Conservation (phyloP, 2,113 vertebrate genomes). For the Cepphus grylle region DNA sequence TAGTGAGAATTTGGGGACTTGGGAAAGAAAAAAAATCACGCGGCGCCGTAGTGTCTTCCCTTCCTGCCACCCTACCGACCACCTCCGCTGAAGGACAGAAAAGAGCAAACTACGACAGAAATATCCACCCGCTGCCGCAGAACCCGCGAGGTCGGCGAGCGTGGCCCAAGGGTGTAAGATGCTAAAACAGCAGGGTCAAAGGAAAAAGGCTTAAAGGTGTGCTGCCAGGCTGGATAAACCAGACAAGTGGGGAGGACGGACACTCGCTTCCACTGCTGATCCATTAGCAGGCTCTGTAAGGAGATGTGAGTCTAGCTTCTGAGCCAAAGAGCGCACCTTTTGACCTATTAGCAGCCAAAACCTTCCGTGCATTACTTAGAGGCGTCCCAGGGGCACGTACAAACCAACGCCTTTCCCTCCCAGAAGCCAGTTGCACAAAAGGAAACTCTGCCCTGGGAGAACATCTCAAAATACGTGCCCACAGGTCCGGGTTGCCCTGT, state of each 20-base stretch:
- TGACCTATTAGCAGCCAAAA: neutral
- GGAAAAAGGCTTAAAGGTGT: neutral
- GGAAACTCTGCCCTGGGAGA: neutral
- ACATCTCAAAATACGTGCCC: neutral
- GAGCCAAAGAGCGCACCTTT: neutral
- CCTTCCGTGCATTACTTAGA: neutral
- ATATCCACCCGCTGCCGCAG: neutral
- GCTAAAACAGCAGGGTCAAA: neutral
- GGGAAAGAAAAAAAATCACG: rapidly evolving
- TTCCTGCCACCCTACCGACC: neutral
- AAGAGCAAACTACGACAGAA: neutral
- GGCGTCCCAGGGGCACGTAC: neutral
- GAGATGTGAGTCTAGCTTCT: neutral
- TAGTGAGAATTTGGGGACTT: neutral
- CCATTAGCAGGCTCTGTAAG: neutral
- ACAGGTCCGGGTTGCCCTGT: rapidly evolving
- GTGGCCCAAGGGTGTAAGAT: neutral
- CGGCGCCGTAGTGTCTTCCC: rapidly evolving
- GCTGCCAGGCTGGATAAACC: neutral
- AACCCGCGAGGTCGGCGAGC: neutral
- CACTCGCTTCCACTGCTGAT: rapidly evolving
- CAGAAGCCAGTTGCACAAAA: neutral
- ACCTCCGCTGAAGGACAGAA: neutral
- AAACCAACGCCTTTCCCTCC: neutral
- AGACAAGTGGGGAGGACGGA: neutral